Conservation (phyloP, 1,140 invertebrate species). For the Drosophila ananassae region DNA sequence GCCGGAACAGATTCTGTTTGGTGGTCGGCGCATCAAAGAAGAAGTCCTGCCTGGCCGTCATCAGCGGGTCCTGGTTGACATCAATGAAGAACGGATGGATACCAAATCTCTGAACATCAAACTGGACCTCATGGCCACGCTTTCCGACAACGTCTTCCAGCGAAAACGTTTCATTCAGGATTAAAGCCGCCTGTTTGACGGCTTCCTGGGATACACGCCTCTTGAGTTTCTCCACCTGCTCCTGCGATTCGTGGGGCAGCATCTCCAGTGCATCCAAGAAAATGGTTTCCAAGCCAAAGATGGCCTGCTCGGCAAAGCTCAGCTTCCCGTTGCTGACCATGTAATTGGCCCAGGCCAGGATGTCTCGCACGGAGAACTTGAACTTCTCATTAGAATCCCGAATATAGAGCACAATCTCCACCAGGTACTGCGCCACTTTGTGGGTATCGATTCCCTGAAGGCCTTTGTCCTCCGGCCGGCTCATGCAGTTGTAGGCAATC, state of each 20-base stretch:
- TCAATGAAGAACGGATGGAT: conserved; percentile 90
- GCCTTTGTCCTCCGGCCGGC: conserved; percentile 2
- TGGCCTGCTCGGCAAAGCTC: conserved; percentile 88
- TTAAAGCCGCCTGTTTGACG: conserved; percentile 46
- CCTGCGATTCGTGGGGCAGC: conserved; percentile 66
- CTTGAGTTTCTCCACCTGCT: conserved; percentile 64
- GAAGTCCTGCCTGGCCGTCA: conserved; percentile 85
- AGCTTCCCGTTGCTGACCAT: conserved; percentile 89
- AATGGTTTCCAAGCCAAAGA: conserved; percentile 95
- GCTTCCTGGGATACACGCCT: conserved; percentile 50
- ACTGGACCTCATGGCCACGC: conserved; percentile 52
- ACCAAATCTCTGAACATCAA: conserved; percentile 85
- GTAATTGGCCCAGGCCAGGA: conserved; percentile 96
- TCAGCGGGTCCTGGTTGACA: conserved; percentile 60
- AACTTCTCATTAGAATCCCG: conserved; percentile 86
- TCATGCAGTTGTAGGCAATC: conserved; percentile 79
- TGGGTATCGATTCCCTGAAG: conserved; percentile 13
- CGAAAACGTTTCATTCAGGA: conserved; percentile 51
- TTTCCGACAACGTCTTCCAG: conserved; percentile 48
- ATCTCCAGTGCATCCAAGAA: conserved; percentile 95
- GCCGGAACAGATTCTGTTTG: conserved; percentile 91
- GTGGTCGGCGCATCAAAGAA: conserved; percentile 94
- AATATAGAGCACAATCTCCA: conserved; percentile 76
- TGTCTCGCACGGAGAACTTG: conserved; percentile 95
- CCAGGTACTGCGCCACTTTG: conserved; percentile 70